Base-by-base conservation (phyloP, 2,113 vertebrate species). In the Lynx canadensis region DNA sequence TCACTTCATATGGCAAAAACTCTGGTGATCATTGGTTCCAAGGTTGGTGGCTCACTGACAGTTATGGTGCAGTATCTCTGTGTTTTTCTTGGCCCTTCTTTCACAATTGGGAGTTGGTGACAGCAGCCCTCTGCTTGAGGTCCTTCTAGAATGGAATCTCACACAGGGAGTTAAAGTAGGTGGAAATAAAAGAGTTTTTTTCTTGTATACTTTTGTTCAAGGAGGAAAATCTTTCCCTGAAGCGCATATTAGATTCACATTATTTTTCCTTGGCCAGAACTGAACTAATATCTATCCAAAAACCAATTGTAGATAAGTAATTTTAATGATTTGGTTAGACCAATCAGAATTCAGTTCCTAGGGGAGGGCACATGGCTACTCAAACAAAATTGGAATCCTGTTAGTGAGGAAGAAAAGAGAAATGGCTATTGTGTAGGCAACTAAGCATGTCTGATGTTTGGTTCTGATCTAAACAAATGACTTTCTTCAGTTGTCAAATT, bases 301-400 rank as follows among this genome's bases (percentile, higher is more conserved):
- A 36, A 69, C 25, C 19, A 80, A 57, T 11, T 81, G 16, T 18
- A 84, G 27, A 48, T 29, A 91, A 91, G 15, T 10, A 81, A 66
- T 71, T 96, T 96, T 80, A 66, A 79, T 90, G 11, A 92, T 83
- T 66, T 81, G 9, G 52, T 73, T 65, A n/a, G 45, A 50, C 23
- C 7, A 60, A 16, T 60, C 15, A 41, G 45, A 90, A 91, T 78
- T 74, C 14, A 66, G 73, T 89, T 10, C n/a, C 13, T 6, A 50
- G 11, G 19, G 33, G 1, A n/a, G n/a, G 41, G 33, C 6, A 31
- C 3, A n/a, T 45, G 2, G 27, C 36, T 48, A 8, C 9, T 25
- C 13, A 29, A 73, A 60, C 36, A 83, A 92, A 94, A 79, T 3
- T 82, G 45, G 27, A 92, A 91, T 69, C 63, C 16, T 45, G 2